Evolutionary conservation across 2,888 invertebrate species (phyloP), one percentile per base, ranked within the genome.

Genomic region (Pecten maximus): DNA sequence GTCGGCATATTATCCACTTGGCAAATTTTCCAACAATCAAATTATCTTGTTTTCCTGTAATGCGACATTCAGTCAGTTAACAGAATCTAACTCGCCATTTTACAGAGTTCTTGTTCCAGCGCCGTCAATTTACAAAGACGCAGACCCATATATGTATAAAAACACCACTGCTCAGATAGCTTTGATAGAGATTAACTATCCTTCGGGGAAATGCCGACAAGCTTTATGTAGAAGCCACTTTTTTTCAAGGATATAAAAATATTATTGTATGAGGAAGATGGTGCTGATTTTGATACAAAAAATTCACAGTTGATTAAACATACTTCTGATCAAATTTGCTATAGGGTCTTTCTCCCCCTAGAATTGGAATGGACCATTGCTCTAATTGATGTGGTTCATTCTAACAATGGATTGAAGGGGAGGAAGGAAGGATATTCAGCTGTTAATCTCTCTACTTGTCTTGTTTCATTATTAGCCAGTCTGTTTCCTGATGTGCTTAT

Each of bases 11-110:
- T 23, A 74, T 74, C 74, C 74, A 74, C 74, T 74, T 74, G 74
- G 35, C 74, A 74, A 74, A 35, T 74, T 74, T 74, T 74, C 74
- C 74, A 74, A 35, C 74, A 74, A 74, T 74, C 74, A 74, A 74
- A 74, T 74, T 74, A 74, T 74, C 28, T 74, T 74, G 74, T 74
- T 74, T 74, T 28, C 54, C 35, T 74, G 35, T 74, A 35, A 74
- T 74, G 35, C 74, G 74, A 74, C 74, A 74, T 28, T 74, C 74
- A 35, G 74, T 35, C 74, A 6, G 74, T 74, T 74, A 74, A 35
- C 74, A 74, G 74, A 74, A 23, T 74, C 35, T 35, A 35, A 74
- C 35, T 74, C 23, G 74, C 74, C 74, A 74, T 74, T 74, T 74
- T 28, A 74, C 74, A 74, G 35, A 12, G 74, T 74, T 74, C 74